These are phyloP conservation scores for Toxotes lorentzi DNA, from an alignment of 2,797 vertebrate species.

Conservation along the genomic window DNA sequence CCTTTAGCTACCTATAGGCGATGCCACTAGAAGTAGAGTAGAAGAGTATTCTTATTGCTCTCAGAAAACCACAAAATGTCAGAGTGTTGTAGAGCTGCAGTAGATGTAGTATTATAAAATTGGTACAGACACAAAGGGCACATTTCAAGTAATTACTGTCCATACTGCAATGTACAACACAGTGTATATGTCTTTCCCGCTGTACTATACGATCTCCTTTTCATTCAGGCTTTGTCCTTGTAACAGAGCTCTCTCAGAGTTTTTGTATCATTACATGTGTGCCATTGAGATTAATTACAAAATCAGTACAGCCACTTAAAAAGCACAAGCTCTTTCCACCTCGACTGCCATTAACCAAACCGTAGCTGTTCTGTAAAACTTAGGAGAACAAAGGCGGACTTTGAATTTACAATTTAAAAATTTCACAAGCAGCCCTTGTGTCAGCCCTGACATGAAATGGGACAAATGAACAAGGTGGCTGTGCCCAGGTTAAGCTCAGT, in stretches of 20 bases:
- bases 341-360: background rate
- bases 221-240: constrained; percentile 19
- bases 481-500: background rate
- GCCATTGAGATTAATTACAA: constrained; percentile 38
- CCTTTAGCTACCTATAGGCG: constrained; percentile 55
- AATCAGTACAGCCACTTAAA: constrained; percentile 17
- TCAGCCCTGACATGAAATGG: constrained; percentile 6
- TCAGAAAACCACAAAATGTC: constrained; percentile 48
- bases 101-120: constrained; percentile 13
- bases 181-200: background rate
- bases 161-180: background rate
- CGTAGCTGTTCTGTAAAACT: constrained; percentile 7
- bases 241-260: constrained; percentile 32
- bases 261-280: constrained; percentile 13
- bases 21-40: constrained; percentile 30
- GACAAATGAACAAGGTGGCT: constrained; percentile 5
- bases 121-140: background rate
- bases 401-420: constrained; percentile 11
- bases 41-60: constrained; percentile 45
- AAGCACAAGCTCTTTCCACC: constrained; percentile 8
- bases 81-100: constrained; percentile 26
- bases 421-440: background rate
- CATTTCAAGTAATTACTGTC: constrained; percentile 18
- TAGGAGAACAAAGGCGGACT: constrained; percentile 26
- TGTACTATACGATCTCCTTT: constrained; percentile 10